Evolutionary conservation across 2,888 invertebrate genomes (phyloP).

Genomic region (Chorisops tibialis): DNA sequence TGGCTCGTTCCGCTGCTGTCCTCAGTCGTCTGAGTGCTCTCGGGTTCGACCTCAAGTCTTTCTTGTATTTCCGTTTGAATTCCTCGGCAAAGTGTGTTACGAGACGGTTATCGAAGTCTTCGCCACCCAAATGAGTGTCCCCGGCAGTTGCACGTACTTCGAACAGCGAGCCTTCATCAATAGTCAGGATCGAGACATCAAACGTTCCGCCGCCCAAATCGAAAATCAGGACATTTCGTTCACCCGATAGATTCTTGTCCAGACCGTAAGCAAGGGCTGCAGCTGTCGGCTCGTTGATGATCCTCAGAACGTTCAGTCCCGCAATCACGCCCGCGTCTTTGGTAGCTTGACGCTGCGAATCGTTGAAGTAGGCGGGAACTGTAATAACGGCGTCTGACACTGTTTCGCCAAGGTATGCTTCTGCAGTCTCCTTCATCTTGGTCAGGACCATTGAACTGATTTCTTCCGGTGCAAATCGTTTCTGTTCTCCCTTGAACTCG

Average conservation of each 20-base stretch:
- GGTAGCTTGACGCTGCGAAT: constrained; percentile 83
- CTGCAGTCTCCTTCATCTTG: constrained; percentile 54
- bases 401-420: constrained; percentile 65
- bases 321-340: constrained; percentile 86
- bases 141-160: constrained; percentile 71
- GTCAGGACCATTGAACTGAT: constrained; percentile 55
- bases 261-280: constrained; percentile 91
- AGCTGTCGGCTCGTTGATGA: constrained; percentile 90
- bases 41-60: constrained; percentile 63
- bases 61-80: constrained; percentile 62
- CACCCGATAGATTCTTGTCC: constrained; percentile 75
- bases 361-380: constrained; percentile 79
- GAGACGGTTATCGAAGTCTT: constrained; percentile 60
- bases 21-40: constrained; percentile 63
- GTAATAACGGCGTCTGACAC: constrained; percentile 75
- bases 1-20: constrained; percentile 70
- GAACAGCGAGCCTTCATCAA: constrained; percentile 64
- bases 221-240: constrained; percentile 74
- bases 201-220: constrained; percentile 78
- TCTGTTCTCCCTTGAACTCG: constrained; percentile 63
- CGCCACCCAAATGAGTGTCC: constrained; percentile 70
- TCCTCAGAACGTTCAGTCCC: constrained; percentile 84
- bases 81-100: constrained; percentile 59
- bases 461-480: constrained; percentile 67
- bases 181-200: constrained; percentile 79